phyloP scores from a whole-genome alignment of 2,113 vertebrate species.

The Spheniscus mendiculus region DNA sequence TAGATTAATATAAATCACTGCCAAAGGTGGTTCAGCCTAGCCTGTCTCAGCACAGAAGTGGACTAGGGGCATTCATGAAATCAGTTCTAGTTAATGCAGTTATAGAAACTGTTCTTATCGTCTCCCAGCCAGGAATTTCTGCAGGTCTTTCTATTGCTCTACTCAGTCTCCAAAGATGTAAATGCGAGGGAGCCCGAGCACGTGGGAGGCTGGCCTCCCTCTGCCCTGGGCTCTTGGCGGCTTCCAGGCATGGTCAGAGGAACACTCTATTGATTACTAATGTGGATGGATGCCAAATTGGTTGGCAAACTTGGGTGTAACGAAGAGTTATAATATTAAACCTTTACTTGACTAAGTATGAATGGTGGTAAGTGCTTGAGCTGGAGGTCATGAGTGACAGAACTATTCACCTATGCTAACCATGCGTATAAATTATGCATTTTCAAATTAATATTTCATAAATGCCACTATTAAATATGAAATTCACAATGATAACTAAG shows the following conservation, averaged over 20 bases:
- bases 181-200: accelerated
- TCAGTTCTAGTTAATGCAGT: neutral
- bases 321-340: neutral
- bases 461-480: constrained; percentile 21
- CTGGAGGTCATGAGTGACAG: neutral
- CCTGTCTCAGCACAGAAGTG: neutral
- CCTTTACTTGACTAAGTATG: neutral
- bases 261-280: neutral
- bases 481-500: neutral
- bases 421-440: neutral
- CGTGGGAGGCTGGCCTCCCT: neutral
- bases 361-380: neutral
- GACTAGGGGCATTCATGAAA: neutral
- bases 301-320: neutral
- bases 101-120: neutral
- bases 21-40: neutral
- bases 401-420: neutral
- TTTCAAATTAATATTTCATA: constrained; percentile 35
- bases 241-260: neutral
- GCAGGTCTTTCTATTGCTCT: neutral
- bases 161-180: neutral
- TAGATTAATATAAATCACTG: neutral
- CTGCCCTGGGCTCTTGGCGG: neutral
- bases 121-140: neutral
- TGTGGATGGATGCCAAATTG: neutral